phyloP scores from a whole-genome alignment of 1,140 invertebrate genomes.

The Eupeodes corollae region DNA sequence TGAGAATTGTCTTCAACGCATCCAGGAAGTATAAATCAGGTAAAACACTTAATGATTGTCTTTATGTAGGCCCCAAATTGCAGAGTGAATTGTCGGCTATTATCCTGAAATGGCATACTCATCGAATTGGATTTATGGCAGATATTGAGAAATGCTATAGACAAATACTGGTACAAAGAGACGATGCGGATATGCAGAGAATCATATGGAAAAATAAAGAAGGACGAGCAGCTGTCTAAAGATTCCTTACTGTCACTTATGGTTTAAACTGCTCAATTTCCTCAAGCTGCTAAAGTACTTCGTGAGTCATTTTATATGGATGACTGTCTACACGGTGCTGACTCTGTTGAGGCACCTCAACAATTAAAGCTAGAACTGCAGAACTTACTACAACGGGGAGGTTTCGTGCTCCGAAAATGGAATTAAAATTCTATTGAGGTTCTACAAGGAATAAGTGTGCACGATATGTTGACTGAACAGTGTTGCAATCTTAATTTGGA shows the following conservation, averaged over 20 bases:
- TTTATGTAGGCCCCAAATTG: slow-evolving; percentile 21
- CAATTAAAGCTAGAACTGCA: too few species aligned
- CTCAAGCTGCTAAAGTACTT: not conserved
- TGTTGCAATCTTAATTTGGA: too few species aligned
- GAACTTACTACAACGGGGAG: too few species aligned
- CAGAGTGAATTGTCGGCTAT: slow-evolving; percentile 28
- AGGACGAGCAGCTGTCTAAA: not conserved
- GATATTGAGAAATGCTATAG: slow-evolving; percentile 29
- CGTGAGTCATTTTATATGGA: not conserved
- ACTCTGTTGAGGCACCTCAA: too few species aligned
- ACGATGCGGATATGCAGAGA: not conserved
- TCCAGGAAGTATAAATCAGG: slow-evolving; percentile 12
- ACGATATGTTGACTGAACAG: too few species aligned
- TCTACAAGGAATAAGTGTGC: too few species aligned
- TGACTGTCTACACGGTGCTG: not conserved
- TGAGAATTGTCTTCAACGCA: slow-evolving; percentile 29
- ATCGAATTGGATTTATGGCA: slow-evolving; percentile 14
- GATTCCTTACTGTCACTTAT: slow-evolving; percentile 22
- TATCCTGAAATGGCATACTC: slow-evolving; percentile 20
- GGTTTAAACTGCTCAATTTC: slow-evolving; percentile 11
- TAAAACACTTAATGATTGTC: slow-evolving; percentile 23
- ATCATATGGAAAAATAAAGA: not conserved
- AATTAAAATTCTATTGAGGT: too few species aligned
- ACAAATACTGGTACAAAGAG: slow-evolving; percentile 3
- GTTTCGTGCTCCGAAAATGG: too few species aligned